These are phyloP conservation scores for Acipenser ruthenus DNA, from an alignment of 2,797 vertebrate species.

Conservation along the genomic window DNA sequence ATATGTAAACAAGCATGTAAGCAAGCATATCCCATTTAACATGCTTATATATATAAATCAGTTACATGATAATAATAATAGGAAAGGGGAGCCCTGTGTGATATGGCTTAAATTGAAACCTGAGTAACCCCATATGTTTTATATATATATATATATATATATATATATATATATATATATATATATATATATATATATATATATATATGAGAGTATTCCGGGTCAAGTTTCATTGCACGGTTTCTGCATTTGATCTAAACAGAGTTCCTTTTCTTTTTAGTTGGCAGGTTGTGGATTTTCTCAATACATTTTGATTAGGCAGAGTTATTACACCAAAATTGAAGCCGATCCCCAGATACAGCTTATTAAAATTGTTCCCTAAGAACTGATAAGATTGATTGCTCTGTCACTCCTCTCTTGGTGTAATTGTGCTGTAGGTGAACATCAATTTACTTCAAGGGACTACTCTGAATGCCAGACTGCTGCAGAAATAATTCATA, in stretches of 20 bases:
- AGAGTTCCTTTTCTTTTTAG: constrained; percentile 4
- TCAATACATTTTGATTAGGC: constrained; percentile 23
- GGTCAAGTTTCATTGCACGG: background rate
- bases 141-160: constrained; percentile 1
- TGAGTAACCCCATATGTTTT: too few relatives aligned
- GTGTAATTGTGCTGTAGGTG: constrained; percentile 76
- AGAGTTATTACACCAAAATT: constrained; percentile 53
- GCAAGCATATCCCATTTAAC: too few relatives aligned
- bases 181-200: constrained; percentile 1
- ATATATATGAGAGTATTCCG: background rate
- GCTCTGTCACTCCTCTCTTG: constrained; percentile 50
- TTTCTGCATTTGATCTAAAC: background rate
- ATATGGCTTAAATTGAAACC: too few relatives aligned
- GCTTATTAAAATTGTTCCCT: constrained; percentile 68
- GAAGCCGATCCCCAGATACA: constrained; percentile 45
- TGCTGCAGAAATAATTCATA: constrained; percentile 71
- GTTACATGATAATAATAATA: too few relatives aligned
- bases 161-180: background rate
- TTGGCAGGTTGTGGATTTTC: background rate
- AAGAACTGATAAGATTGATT: constrained; percentile 69
- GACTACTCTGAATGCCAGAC: constrained; percentile 67
- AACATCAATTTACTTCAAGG: constrained; percentile 76
- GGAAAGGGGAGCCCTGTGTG: too few relatives aligned
- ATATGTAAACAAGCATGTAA: too few relatives aligned
- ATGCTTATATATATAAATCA: too few relatives aligned